Evolutionary conservation across 37 sponge, comb jelly and placozoan species (phyloP).

Genomic region (Geodia barretti): DNA sequence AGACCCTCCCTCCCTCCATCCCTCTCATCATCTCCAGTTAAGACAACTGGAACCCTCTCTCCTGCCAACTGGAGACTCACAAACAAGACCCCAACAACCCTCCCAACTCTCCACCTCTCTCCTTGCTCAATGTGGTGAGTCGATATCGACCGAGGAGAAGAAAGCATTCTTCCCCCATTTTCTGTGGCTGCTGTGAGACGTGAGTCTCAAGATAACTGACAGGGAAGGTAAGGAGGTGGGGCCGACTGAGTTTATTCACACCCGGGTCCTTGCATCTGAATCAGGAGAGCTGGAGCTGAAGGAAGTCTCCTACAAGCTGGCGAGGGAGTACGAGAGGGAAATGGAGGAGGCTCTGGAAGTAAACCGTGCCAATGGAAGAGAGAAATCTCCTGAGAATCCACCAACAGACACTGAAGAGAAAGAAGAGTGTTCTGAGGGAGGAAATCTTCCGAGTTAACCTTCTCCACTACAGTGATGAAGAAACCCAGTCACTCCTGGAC

Average conservation of each 20-base stretch:
- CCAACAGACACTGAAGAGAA: too few relatives aligned
- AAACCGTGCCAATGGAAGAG: slow-evolving; percentile 38
- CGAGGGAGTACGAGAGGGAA: slow-evolving; percentile 8
- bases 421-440: too few relatives aligned
- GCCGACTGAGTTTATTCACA: slow-evolving; percentile 29
- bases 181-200: slow-evolving; percentile 48
- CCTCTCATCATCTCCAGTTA: slow-evolving; percentile 4
- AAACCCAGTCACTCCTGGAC: too few relatives aligned
- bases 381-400: too few relatives aligned
- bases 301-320: neutral
- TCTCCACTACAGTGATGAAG: too few relatives aligned
- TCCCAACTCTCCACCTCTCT: too few relatives aligned
- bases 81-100: slow-evolving; percentile 3
- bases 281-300: neutral
- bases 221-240: too few relatives aligned
- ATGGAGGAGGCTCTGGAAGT: slow-evolving; percentile 17
- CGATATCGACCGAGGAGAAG: too few relatives aligned
- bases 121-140: too few relatives aligned
- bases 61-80: neutral
- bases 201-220: neutral
- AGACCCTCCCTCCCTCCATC: neutral
- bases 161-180: slow-evolving; percentile 58
- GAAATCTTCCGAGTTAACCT: too few relatives aligned
- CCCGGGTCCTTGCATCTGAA: too few relatives aligned
- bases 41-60: neutral